Base-by-base conservation (phyloP, 2,797 vertebrate genomes). In the Sylvia borin region DNA sequence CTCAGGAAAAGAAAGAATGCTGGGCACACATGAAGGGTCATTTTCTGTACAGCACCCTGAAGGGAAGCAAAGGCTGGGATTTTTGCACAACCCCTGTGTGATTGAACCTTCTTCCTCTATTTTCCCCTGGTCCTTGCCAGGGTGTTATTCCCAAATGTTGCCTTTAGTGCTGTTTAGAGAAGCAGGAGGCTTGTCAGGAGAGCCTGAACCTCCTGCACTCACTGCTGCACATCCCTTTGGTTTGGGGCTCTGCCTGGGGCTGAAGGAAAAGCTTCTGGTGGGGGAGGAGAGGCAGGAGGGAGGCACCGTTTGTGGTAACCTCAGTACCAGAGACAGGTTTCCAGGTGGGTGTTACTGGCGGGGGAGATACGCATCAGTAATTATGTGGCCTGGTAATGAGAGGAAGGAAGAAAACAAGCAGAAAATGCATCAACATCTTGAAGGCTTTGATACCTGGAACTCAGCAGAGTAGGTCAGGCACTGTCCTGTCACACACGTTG, bases 331-430 rank as follows among this genome's bases (percentile, higher is more conserved):
- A 86, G 68, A 2, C 92, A n/a, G 31, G 90, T 93, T 96, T 93
- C 88, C 94, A 88, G 91, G 85, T 86, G 80, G 27, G 80, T 57
- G 93, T n/a, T 82, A 43, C 85, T 38, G 25, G 38, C 62, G 20
- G 45, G 42, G 90, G 57, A 96, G 96, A 95, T 94, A 90, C 6
- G 1, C 91, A 96, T 94, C 91, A 45, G 88, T 92, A 86, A 95
- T 90, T 79, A 54, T 34, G 83, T 20, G 88, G 94, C 83, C 79
- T 40, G 80, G 64, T 67, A 73, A 90, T 40, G 73, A 92, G 92
- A 79, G 72, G 50, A 88, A 78, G 84, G 79, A 75, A 88, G 83
- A 85, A 94, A 93, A 86, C 21, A 82, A 86, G 85, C 67, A 81
- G 85, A 40, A 74, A 80, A 17, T 42, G 83, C 90, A 90, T 40